These are phyloP conservation scores for Capreolus pygargus DNA, from an alignment of 2,113 vertebrate species.

Conservation along the genomic window DNA sequence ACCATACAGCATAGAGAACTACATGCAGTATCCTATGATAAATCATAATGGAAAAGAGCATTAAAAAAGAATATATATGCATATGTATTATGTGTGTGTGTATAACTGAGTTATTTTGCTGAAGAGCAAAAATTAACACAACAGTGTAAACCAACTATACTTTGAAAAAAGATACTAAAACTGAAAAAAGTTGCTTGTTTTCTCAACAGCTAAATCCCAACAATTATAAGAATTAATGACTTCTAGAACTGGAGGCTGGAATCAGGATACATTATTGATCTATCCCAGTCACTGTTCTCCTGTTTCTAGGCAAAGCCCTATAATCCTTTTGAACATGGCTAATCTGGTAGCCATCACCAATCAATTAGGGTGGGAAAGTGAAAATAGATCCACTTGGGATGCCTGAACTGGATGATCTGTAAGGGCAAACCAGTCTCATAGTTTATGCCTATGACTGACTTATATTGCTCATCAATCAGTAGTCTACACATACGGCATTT, in stretches of 20 bases:
- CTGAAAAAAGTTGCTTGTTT: not conserved
- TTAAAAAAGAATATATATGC: not conserved
- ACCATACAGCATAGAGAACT: not conserved
- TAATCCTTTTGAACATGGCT: not conserved
- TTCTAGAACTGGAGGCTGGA: not conserved
- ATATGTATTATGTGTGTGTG: accelerated
- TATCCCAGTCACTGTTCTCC: not conserved
- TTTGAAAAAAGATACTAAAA: not conserved
- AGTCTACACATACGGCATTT: not conserved
- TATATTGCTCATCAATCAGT: not conserved
- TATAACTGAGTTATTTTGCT: not conserved
- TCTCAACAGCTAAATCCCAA: not conserved
- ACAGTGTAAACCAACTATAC: not conserved
- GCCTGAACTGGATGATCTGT: not conserved
- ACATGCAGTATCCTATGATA: not conserved
- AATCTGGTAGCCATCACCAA: not conserved
- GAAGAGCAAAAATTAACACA: not conserved
- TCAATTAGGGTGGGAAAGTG: not conserved
- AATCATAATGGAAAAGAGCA: not conserved
- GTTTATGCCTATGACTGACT: not conserved
- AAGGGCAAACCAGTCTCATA: not conserved
- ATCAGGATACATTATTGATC: not conserved
- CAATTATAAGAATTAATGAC: not conserved
- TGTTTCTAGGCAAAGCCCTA: not conserved
- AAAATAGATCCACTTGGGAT: not conserved